Evolutionary conservation across 2,797 vertebrate genomes (phyloP), one percentile per base, ranked within the genome.

Genomic region (Chiroxiphia lanceolata): DNA sequence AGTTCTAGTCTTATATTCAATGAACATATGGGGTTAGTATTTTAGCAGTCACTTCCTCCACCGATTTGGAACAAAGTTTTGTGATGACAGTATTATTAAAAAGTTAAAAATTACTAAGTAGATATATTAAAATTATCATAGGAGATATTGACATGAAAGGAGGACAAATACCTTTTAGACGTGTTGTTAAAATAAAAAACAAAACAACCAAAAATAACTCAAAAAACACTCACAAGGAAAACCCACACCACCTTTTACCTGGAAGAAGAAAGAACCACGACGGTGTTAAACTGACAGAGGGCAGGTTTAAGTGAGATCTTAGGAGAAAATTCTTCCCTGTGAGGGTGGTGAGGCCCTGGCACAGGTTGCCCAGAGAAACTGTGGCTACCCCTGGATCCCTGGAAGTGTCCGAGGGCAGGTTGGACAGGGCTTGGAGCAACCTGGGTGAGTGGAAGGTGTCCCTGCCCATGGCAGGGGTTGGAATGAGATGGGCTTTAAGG

Each of bases 381-480:
- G 64, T 34, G 64, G 64, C 44, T 71, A 10, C 1, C 25, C 14
- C 29, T 56, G 54, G 33, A 40, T 45, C 65, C 51, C 29, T 83
- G 25, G 29, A 4, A 47, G 25, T 47, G 7, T 13, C 57, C 57
- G 64, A 51, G 65, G 21, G 8, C 45, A 33, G 25, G 25, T 0
- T 71, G 57, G 42, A 38, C 0, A 0, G 13, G 26, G 19, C 11
- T 57, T 56, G 65, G 25, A 71, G 17, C 15, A 31, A 0, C 5
- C 25, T 65, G 65, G 45, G 25, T 0, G 2, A 15, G n/a, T 34
- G 59, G n/a, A 27, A 78, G 12, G 3, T 65, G 59, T 72, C 38
- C 26, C 38, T 31, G n/a, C 29, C 33, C 25, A 4, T 26, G 59
- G 29, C 51, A 78, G 8, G 8, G 11, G 1, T 2, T 71, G 17